Base-by-base conservation (phyloP, 2,113 vertebrate genomes). In the Notarius lentiginosus region DNA sequence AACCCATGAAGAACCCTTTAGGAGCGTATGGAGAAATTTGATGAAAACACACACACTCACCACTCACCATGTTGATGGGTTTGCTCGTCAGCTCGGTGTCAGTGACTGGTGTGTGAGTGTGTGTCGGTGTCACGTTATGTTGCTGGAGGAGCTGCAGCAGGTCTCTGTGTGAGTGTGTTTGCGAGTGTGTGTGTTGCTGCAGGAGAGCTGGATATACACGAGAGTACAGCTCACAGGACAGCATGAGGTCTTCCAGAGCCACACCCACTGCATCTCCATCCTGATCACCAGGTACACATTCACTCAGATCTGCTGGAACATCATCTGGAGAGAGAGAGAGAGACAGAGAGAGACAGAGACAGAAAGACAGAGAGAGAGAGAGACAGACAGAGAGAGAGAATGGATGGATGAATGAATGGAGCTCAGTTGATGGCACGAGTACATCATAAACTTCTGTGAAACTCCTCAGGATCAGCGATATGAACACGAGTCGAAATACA, bases 201-300 rank as follows among this genome's bases (percentile, higher is more conserved):
- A 95, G 90, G 6, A 94, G 92, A 89, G 94, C 92, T 85, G 93
- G 91, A 91, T 95, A 96, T 55, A 92, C 94, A 34, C 95, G 92
- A 91, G 96, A 96, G 94, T 98, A 97, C 80, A 96, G 93, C 87
- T 97, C 96, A 0, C 96, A 93, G 0, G 97, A 97, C 11, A 96
- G 92, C 49, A 98, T 95, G 88, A 97, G 93, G 90, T 94, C 91
- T 22, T 94, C 95, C 76, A 97, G 92, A 0, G 94, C 93, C 0
- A 96, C 96, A 86, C 96, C 96, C 84, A 98, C 93, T 82, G 95
- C 96, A 86, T 97, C 96, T 76, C 96, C 95, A 6, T 96, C 96
- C 93, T 97, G 96, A 93, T 96, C 96, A 0, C 92, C 95, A 88
- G 97, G 96, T 83, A 97, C 94, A 0, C 96, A 96, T 34, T 97